These are phyloP conservation scores for Eupeodes corollae DNA, from an alignment of 1,140 invertebrate species.

Conservation along the genomic window DNA sequence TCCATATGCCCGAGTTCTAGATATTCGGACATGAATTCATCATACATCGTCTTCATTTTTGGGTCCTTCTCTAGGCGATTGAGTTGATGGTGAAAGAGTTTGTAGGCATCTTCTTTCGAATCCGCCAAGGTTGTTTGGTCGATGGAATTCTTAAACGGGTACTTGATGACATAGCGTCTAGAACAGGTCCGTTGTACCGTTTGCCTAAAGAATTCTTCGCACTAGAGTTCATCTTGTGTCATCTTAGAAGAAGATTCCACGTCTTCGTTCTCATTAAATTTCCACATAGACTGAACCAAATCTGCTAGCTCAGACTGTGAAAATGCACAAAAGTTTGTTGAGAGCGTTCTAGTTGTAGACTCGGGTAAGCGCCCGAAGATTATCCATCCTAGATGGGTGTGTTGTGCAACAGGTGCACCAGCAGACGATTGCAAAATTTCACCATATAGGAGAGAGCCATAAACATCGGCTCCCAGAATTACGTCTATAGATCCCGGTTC, in stretches of 20 bases:
- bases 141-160: background rate
- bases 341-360: no score
- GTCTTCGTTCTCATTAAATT: no score
- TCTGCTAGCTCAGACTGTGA: no score
- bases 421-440: background rate
- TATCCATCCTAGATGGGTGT: no score
- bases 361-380: no score
- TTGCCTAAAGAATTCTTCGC: no score
- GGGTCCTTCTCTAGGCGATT: background rate
- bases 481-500: constrained; percentile 3
- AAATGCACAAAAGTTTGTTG: no score
- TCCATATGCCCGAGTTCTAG: background rate
- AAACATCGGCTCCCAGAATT: constrained; percentile 1
- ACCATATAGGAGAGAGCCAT: background rate
- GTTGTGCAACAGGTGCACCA: no score
- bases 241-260: no score
- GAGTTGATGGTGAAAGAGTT: background rate
- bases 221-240: no score
- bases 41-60: background rate
- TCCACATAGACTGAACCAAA: no score
- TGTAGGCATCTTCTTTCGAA: background rate
- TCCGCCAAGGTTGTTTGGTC: background rate
- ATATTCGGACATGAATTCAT: background rate
- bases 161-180: background rate
- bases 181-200: no score